Evolutionary conservation across 2,888 invertebrate genomes (phyloP), one percentile per base, ranked within the genome.

Genomic region (Sinopyrophorus schimmeli): DNA sequence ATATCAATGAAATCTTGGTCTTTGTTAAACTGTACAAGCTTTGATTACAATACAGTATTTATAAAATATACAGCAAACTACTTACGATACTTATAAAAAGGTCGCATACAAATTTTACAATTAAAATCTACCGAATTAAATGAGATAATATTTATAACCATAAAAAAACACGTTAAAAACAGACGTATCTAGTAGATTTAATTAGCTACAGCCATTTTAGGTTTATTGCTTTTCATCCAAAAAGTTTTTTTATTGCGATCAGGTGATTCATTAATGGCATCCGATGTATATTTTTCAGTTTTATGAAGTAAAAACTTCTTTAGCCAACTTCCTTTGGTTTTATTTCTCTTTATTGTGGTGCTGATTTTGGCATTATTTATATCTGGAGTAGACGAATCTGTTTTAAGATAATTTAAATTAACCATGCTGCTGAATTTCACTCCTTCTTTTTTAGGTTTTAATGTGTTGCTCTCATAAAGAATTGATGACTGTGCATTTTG

Each of bases 391-490:
- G 42, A 38, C 5, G 28, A 43, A 15, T 59, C 56, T 4, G 40
- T 55, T 15, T 61, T 60, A 6, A 50, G 30, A 42, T 20, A 23
- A 34, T 57, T 60, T 17, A 64, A 47, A 35, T 62, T 61, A 5
- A 61, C 55, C 47, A 62, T 58, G 48, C 64, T 65, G 35, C 54
- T 63, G 37, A 64, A 66, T 54, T 64, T 66, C 3, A 63, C 63
- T 2, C 46, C 39, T 5, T 60, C 59, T 34, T 57, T 54, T 11
- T 61, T 55, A 7, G 61, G 58, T 46, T 44, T 56, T 21, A 61
- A 34, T 7, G 32, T 32, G 9, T 24, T 23, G 10, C 6, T 30
- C 17, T 41, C 35, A 3, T 26, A 6, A 3, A 7, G 2, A n/a
- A 32, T 3, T 9, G 18, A 5, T 11, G 3, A 3, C 7, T 23